These are phyloP conservation scores for Apis florea DNA, from an alignment of 1,140 invertebrate genomes.

Conservation along the genomic window DNA sequence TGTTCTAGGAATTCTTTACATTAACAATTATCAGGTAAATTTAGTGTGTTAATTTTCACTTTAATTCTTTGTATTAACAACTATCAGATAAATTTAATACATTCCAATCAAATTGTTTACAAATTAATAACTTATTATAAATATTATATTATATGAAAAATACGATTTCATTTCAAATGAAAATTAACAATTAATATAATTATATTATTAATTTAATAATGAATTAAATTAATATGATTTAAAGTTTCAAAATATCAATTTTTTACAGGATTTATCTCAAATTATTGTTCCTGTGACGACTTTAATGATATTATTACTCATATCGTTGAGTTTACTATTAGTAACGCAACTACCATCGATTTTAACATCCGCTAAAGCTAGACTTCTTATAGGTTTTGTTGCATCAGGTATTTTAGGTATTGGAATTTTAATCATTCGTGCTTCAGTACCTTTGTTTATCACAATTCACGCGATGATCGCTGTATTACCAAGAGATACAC, in stretches of 20 bases:
- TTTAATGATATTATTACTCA: slow-evolving; percentile 69
- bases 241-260: neutral
- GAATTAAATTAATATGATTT: too few relatives aligned
- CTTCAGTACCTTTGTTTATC: slow-evolving; percentile 69
- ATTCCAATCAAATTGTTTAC: neutral
- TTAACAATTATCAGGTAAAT: slow-evolving; percentile 44
- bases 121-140: too few relatives aligned
- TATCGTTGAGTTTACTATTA: slow-evolving; percentile 69
- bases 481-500: slow-evolving; percentile 68
- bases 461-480: slow-evolving; percentile 72
- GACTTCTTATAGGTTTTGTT: slow-evolving; percentile 70
- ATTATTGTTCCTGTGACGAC: slow-evolving; percentile 57
- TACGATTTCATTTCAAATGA: too few relatives aligned
- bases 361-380: slow-evolving; percentile 63
- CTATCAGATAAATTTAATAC: neutral
- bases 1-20: slow-evolving; percentile 69
- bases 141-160: too few relatives aligned
- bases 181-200: too few relatives aligned
- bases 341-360: slow-evolving; percentile 73
- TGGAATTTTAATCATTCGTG: slow-evolving; percentile 67
- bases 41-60: neutral
- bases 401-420: slow-evolving; percentile 71
- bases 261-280: slow-evolving; percentile 37
- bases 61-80: too few relatives aligned
- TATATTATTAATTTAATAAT: too few relatives aligned